phyloP scores from a whole-genome alignment of 2,888 invertebrate species.

The Tipula confusa region DNA sequence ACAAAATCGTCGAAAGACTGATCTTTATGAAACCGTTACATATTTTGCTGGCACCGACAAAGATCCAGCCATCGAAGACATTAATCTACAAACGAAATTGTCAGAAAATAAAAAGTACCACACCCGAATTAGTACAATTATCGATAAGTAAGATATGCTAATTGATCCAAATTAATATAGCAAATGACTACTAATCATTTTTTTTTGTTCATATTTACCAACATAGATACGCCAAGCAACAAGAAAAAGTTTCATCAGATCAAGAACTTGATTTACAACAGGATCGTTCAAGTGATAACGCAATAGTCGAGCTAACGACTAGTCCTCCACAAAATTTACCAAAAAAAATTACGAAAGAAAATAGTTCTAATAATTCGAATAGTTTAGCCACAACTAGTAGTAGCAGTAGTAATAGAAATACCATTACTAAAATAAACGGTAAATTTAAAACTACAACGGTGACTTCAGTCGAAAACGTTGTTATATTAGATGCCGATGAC shows the following conservation, averaged over 20 bases:
- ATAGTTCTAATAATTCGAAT: background rate
- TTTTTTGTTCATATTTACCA: background rate
- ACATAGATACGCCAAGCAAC: background rate
- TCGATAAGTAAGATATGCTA: slow-evolving; percentile 52
- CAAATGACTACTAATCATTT: background rate
- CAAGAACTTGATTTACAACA: background rate
- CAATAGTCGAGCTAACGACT: background rate
- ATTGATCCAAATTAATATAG: background rate
- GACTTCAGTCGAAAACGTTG: background rate
- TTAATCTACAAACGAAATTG: slow-evolving; percentile 54
- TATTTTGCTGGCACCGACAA: slow-evolving; percentile 52
- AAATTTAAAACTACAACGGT: background rate
- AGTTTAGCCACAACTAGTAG: background rate
- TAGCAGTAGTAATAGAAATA: background rate
- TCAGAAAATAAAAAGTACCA: slow-evolving; percentile 55
- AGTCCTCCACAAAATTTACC: background rate
- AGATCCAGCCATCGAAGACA: slow-evolving; percentile 59
- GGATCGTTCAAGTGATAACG: background rate
- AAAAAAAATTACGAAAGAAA: background rate
- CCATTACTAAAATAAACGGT: background rate
- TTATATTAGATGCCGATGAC: background rate
- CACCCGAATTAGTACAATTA: slow-evolving; percentile 53
- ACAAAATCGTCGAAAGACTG: slow-evolving; percentile 60
- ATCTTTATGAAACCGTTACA: slow-evolving; percentile 58
- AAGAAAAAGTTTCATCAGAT: background rate